Conservation (phyloP, 2,888 invertebrate species). For the Ochropacha duplaris region DNA sequence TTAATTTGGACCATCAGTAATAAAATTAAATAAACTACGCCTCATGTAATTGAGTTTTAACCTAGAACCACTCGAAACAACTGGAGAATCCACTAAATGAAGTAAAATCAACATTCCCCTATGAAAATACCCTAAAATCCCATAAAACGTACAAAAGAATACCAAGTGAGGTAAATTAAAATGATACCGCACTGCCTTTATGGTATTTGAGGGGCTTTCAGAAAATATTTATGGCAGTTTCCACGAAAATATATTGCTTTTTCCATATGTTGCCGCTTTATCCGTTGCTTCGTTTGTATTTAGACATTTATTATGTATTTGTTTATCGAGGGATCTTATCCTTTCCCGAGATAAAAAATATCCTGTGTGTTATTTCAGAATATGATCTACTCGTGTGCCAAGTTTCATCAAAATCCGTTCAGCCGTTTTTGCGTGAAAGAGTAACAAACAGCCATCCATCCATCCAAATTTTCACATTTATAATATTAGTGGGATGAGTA, state of each 20-base stretch:
- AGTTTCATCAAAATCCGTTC: too few relatives aligned
- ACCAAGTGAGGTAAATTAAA: constrained; percentile 4
- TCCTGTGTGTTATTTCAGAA: too few relatives aligned
- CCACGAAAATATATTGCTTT: not conserved
- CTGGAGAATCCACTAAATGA: not conserved
- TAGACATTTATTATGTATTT: not conserved
- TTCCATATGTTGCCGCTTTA: not conserved
- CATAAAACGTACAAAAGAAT: not conserved
- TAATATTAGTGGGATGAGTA: too few relatives aligned
- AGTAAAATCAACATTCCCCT: not conserved
- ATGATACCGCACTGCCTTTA: not conserved
- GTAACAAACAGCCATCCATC: too few relatives aligned
- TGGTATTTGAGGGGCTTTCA: constrained; percentile 1
- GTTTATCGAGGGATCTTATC: too few relatives aligned
- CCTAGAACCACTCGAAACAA: not conserved
- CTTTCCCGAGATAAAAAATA: too few relatives aligned
- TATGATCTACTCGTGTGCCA: too few relatives aligned
- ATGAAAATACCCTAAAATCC: not conserved
- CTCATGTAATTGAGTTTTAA: too few relatives aligned
- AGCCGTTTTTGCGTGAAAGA: too few relatives aligned
- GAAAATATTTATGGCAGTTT: constrained; percentile 12
- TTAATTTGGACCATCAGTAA: too few relatives aligned
- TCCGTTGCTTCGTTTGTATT: not conserved
- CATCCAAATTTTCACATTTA: too few relatives aligned
- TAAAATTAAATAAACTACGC: not conserved